Evolutionary conservation across 92 coral and sea anemone genomes (phyloP), one percentile per base, ranked within the genome.

Genomic region (Pocillopora meandrina): DNA sequence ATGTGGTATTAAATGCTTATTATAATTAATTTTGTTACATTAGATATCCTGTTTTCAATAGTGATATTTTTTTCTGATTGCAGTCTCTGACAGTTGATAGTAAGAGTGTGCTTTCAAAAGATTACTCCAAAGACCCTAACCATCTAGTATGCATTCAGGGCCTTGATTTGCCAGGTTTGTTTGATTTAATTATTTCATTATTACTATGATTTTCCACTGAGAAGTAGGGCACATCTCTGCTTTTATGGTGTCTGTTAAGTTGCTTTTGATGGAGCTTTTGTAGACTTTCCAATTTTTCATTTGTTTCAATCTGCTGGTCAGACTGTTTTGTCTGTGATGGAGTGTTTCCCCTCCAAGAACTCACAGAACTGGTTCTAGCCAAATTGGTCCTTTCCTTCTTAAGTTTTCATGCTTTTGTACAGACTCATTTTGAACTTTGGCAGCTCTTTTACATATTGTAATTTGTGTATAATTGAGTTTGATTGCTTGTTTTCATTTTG

Each of bases 91-190:
- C 90, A 70, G 98, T 86, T 23, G 97, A 93, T n/a, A 79, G 85
- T 47, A 91, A 88, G 65, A 88, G 82, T 65, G 78, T 89, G 14
- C 60, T 83, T 72, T 89, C 93, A 64, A 95, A 92, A 77, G 98
- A 96, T 55, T 94, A 86, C 78, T 76, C 89, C 61, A 94, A 94
- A 71, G 98, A 96, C 49, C 92, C 95, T 9, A 84, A 90, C 35
- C 98, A 96, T 42, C 59, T 96, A 74, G 98, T 94, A 59, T 96
- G 96, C 87, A 79, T 96, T n/a, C 96, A 92, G 74, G 98, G 98
- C 8, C 89, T 96, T 33, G 89, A 90, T 31, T 85, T 96, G n/a
- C 98, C 92, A 82, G 95, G 98, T 87, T 67, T 78, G 61, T 42
- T 0, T 58, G 5, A 14, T 5, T 12, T 3, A 36, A 55, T 21